Percentiles rank a stretch among this genome's conserved stretches.
phyloP scores from a whole-genome alignment of 64 coral and sea anemone genomes.

The Hydrozoanthus tunicans region DNA sequence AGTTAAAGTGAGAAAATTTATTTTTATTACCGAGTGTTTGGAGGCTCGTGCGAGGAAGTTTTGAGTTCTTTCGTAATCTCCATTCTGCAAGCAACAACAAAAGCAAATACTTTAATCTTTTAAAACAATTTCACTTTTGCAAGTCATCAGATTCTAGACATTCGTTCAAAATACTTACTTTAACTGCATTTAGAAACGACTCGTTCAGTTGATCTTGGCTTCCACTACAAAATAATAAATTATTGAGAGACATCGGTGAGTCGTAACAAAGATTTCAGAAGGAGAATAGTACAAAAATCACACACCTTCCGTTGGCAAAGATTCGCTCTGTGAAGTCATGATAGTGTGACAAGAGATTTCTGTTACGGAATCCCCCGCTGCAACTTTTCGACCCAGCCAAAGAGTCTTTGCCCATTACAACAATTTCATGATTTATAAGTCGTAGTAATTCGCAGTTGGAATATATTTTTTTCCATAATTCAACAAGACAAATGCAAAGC shows the following conservation, averaged over 20 bases:
- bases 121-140: not conserved
- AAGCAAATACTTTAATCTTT: not conserved
- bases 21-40: conserved; percentile 65
- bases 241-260: not conserved
- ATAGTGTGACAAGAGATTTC: conserved; percentile 73
- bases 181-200: conserved; percentile 81
- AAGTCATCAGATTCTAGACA: no score
- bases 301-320: conserved; percentile 73
- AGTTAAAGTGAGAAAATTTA: not conserved
- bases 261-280: not conserved
- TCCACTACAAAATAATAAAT: conserved; percentile 31
- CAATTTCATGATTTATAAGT: conserved; percentile 3
- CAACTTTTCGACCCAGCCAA: conserved; percentile 12
- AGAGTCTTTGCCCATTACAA: conserved; percentile 76
- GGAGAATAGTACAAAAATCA: not conserved
- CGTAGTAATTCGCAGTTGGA: not conserved
- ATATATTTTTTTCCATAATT: conserved; percentile 2
- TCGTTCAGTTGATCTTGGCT: conserved; percentile 71
- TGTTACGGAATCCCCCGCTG: conserved; percentile 48
- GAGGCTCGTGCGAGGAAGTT: conserved; percentile 83
- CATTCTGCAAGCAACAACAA: conserved; percentile 61
- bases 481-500: not conserved
- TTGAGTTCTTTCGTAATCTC: conserved; percentile 79
- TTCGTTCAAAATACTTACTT: conserved; percentile 30
- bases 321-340: conserved; percentile 69